phyloP scores from a whole-genome alignment of 2,113 vertebrate genomes.

The Actinemys pallida region DNA sequence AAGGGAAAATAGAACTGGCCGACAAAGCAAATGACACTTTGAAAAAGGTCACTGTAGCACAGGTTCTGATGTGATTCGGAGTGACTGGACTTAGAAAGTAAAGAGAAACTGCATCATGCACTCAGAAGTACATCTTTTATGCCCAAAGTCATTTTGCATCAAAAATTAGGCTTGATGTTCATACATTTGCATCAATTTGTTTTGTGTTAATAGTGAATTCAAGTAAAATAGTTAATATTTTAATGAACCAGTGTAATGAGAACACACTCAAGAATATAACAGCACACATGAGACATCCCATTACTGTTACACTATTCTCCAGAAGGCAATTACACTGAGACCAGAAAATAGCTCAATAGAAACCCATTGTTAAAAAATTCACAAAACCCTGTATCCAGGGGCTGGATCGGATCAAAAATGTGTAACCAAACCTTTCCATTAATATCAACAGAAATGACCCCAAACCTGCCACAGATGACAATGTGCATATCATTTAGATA shows the following conservation, averaged over 20 bases:
- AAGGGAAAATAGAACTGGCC: conserved; percentile 57
- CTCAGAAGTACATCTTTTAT: background rate
- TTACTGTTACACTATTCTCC: background rate
- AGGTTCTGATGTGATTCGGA: conserved; percentile 49
- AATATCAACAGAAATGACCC: background rate
- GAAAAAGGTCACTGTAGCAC: conserved; percentile 53
- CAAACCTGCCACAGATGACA: background rate
- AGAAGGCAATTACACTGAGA: background rate
- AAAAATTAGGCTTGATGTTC: background rate
- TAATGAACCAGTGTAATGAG: background rate
- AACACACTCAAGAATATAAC: background rate
- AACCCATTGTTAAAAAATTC: background rate
- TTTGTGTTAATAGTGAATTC: background rate
- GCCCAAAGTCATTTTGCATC: background rate
- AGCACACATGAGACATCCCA: background rate
- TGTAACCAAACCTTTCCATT: background rate
- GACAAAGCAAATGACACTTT: conserved; percentile 67
- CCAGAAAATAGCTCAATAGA: background rate
- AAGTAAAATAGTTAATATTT: background rate
- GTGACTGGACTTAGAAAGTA: conserved; percentile 3
- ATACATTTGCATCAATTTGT: background rate
- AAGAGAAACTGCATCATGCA: background rate
- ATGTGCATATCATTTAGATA: rapidly evolving
- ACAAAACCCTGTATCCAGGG: background rate
- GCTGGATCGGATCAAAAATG: rapidly evolving